phyloP scores from a whole-genome alignment of 35 echinoderm and acorn worm genomes.

The Apostichopus californicus region DNA sequence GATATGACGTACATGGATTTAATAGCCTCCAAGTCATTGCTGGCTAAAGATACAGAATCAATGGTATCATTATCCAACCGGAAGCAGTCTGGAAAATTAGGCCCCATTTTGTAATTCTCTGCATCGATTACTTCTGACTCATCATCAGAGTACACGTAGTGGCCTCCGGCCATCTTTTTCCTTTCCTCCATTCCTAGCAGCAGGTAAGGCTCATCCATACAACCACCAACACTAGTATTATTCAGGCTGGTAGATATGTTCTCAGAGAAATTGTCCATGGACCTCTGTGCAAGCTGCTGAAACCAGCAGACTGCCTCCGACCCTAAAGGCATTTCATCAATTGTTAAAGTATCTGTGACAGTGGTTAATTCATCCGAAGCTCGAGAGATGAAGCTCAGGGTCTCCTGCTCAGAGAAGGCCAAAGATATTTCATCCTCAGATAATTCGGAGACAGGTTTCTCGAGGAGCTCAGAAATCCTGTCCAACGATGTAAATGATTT shows the following conservation, averaged over 20 bases:
- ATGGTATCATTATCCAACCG: conserved; percentile 71
- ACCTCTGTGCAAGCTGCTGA: conserved; percentile 74
- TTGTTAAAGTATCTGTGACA: conserved; percentile 70
- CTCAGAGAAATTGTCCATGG: conserved; percentile 90
- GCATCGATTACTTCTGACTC: conserved; percentile 88
- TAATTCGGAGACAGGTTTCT: conserved; percentile 90
- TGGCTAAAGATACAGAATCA: conserved; percentile 77
- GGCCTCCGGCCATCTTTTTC: conserved; percentile 66
- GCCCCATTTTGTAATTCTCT: conserved; percentile 43
- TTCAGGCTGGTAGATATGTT: conserved; percentile 80
- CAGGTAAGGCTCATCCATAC: conserved; percentile 72
- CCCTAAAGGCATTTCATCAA: conserved; percentile 95
- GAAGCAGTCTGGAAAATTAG: conserved; percentile 50
- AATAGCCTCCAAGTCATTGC: conserved; percentile 88
- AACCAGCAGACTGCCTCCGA: conserved; percentile 91
- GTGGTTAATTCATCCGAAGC: conserved; percentile 84
- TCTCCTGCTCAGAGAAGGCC: conserved; percentile 90
- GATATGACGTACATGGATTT: conserved; percentile 97
- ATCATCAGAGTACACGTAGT: conserved; percentile 99
- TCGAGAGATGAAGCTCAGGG: conserved; percentile 82
- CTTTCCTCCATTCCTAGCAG: conserved; percentile 75
- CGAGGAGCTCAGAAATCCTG: conserved; percentile 78
- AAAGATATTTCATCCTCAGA: conserved; percentile 92
- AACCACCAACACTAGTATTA: conserved; percentile 77
- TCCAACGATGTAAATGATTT: conserved; percentile 84